A percentile compares a stretch with the other conserved stretches of the same genome.
Evolutionary conservation across 2,888 invertebrate species (phyloP).

Genomic region (Sinhomidia bicolor): DNA sequence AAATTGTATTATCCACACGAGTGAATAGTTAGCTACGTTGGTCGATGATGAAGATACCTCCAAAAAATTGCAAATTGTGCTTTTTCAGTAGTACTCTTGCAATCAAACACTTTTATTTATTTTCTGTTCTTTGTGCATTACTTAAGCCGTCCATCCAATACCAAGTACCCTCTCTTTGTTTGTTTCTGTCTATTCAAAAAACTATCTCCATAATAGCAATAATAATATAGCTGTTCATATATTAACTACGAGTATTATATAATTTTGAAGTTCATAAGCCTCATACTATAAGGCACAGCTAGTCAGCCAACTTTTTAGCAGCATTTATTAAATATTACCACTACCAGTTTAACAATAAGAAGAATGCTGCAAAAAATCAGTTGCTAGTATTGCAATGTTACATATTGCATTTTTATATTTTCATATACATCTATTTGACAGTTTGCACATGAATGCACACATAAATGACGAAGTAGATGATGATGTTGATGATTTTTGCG

Average conservation of each 20-base stretch:
- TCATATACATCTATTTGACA: neutral
- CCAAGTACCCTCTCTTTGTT: neutral
- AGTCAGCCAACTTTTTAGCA: neutral
- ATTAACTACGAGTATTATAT: no score
- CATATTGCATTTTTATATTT: neutral
- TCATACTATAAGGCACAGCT: neutral
- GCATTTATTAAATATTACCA: neutral
- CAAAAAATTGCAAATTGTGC: neutral
- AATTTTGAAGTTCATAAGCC: constrained; percentile 24
- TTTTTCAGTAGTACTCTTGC: neutral
- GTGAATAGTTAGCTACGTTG: no score
- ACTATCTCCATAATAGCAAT: neutral
- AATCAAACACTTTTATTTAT: neutral
- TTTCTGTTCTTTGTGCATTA: no score
- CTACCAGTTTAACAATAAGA: neutral
- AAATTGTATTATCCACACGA: neutral
- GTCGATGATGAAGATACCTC: neutral
- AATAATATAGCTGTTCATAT: neutral
- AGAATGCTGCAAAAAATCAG: neutral
- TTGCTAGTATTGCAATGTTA: neutral
- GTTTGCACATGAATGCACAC: constrained; percentile 31
- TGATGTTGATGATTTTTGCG: neutral
- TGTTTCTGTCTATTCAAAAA: neutral
- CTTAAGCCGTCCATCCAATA: neutral
- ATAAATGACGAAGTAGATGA: neutral